phyloP scores from a whole-genome alignment of 1,140 invertebrate genomes.

The Aphelenchoides besseyi region DNA sequence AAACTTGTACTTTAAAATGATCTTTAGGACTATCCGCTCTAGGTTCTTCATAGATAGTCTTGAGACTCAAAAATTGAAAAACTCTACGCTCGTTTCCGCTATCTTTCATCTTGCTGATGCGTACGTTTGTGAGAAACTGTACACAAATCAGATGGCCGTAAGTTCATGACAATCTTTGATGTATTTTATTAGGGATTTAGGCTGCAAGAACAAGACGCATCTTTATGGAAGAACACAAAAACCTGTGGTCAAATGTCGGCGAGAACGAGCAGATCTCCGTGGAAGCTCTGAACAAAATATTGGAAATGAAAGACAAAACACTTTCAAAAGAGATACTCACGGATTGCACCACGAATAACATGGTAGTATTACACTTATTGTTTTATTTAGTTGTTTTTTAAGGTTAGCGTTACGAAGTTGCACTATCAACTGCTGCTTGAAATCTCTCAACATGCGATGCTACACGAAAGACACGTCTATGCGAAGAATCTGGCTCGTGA shows the following conservation, averaged over 20 bases:
- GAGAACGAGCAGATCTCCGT: neutral
- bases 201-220: neutral
- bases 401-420: neutral
- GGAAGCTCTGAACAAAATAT: neutral
- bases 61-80: neutral
- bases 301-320: neutral
- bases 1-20: neutral
- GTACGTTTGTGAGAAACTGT: neutral
- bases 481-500: neutral
- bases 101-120: neutral
- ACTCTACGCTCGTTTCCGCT: neutral
- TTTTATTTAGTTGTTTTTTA: neutral
- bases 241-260: neutral
- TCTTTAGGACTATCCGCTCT: neutral
- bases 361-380: neutral
- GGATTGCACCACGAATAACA: neutral
- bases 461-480: slow-evolving; percentile 10
- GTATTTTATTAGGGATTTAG: neutral
- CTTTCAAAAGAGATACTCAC: neutral
- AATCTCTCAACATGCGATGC: slow-evolving; percentile 8
- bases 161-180: neutral
- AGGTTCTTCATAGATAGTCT: neutral
- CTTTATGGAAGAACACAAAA: neutral
- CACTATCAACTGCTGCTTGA: neutral
- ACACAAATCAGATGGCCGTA: neutral